Conservation (phyloP, 1,140 invertebrate genomes). For the Macrocentrus cingulum region DNA sequence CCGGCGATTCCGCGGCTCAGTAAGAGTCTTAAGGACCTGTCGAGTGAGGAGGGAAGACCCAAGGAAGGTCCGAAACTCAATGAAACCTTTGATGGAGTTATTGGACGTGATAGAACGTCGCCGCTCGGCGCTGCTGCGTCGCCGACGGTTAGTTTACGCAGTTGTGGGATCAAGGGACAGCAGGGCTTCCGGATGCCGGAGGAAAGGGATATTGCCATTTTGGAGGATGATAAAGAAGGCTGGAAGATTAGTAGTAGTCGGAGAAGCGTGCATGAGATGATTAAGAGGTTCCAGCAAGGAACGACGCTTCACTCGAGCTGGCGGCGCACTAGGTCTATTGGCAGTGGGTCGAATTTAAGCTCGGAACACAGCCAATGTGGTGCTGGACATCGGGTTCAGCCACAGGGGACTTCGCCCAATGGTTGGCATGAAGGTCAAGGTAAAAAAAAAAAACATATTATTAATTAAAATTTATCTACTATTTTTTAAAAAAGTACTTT, state of each 20-base stretch:
- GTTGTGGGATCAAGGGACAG: neutral
- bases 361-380: slow-evolving; percentile 40
- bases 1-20: slow-evolving; percentile 52
- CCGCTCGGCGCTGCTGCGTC: slow-evolving; percentile 35
- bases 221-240: slow-evolving; percentile 31
- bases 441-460: slow-evolving; percentile 8
- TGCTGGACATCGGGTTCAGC: slow-evolving; percentile 40
- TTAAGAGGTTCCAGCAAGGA: slow-evolving; percentile 49
- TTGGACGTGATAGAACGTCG: slow-evolving; percentile 39
- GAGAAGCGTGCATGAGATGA: slow-evolving; percentile 51
- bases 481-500: neutral
- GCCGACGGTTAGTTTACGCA: slow-evolving; percentile 27
- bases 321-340: slow-evolving; percentile 35
- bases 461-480: neutral
- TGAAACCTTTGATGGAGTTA: slow-evolving; percentile 45
- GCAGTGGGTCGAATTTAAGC: slow-evolving; percentile 38
- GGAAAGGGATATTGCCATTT: slow-evolving; percentile 29
- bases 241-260: slow-evolving; percentile 39
- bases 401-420: slow-evolving; percentile 38
- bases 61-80: slow-evolving; percentile 40
- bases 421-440: slow-evolving; percentile 39
- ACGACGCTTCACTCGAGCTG: slow-evolving; percentile 46
- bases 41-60: slow-evolving; percentile 33
- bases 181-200: neutral
- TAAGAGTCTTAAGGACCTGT: slow-evolving; percentile 43